Conservation (phyloP, 1,140 invertebrate species). For the Sarcophaga peregrina region DNA sequence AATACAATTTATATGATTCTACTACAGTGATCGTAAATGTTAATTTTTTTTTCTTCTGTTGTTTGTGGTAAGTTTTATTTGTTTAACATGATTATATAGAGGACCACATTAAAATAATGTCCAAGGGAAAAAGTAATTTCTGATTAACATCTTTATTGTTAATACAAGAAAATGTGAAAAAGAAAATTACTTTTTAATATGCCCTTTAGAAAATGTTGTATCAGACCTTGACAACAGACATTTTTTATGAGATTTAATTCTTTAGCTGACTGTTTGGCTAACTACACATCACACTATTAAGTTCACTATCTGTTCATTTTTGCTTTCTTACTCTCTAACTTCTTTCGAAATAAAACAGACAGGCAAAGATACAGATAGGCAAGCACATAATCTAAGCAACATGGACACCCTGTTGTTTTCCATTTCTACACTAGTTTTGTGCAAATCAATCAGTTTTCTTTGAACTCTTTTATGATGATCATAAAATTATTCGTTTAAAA, state of each 20-base stretch:
- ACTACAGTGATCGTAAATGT: slow-evolving; percentile 10
- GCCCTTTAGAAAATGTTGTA: too few relatives aligned
- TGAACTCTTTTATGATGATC: background rate
- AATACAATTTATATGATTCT: background rate
- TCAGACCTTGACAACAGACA: background rate
- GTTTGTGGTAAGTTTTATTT: slow-evolving; percentile 9
- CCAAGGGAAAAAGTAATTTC: too few relatives aligned
- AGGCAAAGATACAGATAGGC: too few relatives aligned
- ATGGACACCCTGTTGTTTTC: slow-evolving; percentile 3
- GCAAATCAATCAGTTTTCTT: slow-evolving; percentile 5
- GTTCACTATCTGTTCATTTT: background rate
- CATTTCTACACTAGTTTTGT: background rate
- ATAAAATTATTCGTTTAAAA: background rate
- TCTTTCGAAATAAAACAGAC: too few relatives aligned
- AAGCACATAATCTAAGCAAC: background rate
- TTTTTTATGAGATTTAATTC: background rate
- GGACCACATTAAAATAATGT: background rate
- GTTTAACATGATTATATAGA: slow-evolving; percentile 5
- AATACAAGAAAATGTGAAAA: too few relatives aligned
- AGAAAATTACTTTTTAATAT: too few relatives aligned
- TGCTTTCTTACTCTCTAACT: background rate
- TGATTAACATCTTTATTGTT: too few relatives aligned
- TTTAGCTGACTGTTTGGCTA: slow-evolving; percentile 9
- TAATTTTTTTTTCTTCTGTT: background rate
- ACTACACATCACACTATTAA: too few relatives aligned